Evolutionary conservation across 2,797 vertebrate species (phyloP), one percentile per base, ranked within the genome.

Genomic region (Pachyuromys duprasi): DNA sequence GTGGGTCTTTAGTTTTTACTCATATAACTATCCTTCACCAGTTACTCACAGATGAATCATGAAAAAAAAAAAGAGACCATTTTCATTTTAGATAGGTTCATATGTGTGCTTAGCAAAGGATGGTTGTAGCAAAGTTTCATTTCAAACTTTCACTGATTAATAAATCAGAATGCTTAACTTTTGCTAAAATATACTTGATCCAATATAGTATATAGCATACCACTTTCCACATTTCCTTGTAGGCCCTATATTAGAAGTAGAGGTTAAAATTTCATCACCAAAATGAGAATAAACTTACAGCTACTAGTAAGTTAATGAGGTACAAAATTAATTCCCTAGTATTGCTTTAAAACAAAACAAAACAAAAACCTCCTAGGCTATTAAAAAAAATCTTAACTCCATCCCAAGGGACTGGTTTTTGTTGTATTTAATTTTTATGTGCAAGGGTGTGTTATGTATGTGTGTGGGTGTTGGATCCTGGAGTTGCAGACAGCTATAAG

Each of bases 21-120:
- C 79, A n/a, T 94, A 96, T 76, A 97, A 97, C 65, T 97, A 95
- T 94, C 86, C 87, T 93, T 97, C 89, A 91, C 81, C 53, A 88
- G 80, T 94, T 97, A 97, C 79, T 97, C 83, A 97, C 97, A 97
- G 97, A 94, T 24, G 65, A 98, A 97, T 97, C 97, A 98, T 98
- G 97, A 97, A 98, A 97, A 49, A 49, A 49, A 49, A 97, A 22
- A 83, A 13, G 84, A 96, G 94, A 96, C 95, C 26, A 97, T 89
- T 91, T 98, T 98, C 98, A 98, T 98, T 98, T 98, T 93, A 96
- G 97, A 97, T 69, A 97, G 97, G 97, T 98, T 97, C 96, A 87
- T 95, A 96, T 89, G 31, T 93, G 60, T 97, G 95, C 97, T 98
- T 95, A 98, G 67, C 63, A 95, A 97, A 98, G 91, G 75, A 81